Evolutionary conservation across 2,113 vertebrate genomes (phyloP), one percentile per base, ranked within the genome.

Genomic region (Heterotilapia buettikoferi): DNA sequence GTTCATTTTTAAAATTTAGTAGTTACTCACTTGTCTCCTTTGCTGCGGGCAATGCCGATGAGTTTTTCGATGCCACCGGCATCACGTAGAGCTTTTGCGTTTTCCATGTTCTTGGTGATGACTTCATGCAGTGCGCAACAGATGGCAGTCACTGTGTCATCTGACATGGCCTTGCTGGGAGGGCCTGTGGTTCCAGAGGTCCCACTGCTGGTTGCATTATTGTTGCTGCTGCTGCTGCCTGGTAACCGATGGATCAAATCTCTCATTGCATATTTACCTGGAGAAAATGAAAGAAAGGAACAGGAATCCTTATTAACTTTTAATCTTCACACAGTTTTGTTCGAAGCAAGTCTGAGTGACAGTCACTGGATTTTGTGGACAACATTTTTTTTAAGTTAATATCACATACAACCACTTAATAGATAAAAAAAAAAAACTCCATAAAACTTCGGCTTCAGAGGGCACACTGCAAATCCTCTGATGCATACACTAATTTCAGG

Each of bases 51-150:
- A 90, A 99, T 99, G 96, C 98, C 97, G 56, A 99, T 98, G 93
- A 99, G 96, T 95, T 99, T 99, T 95, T 99, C 98, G 31, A 99
- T 99, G 93, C 99, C 99, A 0, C 98, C 98, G 2, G 99, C 98
- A 38, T 99, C 99, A 29, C 98, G 97, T 95, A 99, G 97, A 94
- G 98, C 98, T 97, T 99, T 99, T 96, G 99, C 97, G 5, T 99
- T 99, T 96, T 99, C 99, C 98, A 99, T 99, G 95, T 99, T 99
- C 96, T 99, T 99, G 94, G 98, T 99, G 95, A 99, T 99, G 94
- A 99, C 98, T 96, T 99, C 99, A 3, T 99, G 98, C 86, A 99
- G 97, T 40, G 99, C 98, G 76, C 99, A 99, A 97, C 99, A 99
- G 94, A 99, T 97, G 19, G 98, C 98, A 68, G 98, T 99, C 81